Evolutionary conservation across 2,113 vertebrate genomes (phyloP).

Genomic region (Spermophilus dauricus): DNA sequence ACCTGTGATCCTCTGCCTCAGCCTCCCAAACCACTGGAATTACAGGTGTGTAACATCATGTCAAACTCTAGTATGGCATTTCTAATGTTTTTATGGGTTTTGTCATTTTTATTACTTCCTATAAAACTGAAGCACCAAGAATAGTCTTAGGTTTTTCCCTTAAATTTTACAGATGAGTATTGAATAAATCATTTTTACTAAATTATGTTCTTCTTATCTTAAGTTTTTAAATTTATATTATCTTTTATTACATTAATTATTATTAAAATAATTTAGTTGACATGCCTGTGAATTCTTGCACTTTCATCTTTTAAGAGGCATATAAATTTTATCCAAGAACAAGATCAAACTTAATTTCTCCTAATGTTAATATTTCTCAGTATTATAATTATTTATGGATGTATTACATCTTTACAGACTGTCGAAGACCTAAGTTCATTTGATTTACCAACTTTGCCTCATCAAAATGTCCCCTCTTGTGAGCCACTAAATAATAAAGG

Average conservation of each 20-base stretch:
- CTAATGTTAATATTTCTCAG: conserved; percentile 39
- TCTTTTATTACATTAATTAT: background rate
- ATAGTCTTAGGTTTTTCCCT: conserved; percentile 11
- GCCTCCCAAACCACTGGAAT: no score
- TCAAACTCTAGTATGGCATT: background rate
- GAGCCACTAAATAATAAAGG: conserved; percentile 58
- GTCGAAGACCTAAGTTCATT: conserved; percentile 53
- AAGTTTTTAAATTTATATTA: conserved; percentile 35
- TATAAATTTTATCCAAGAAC: conserved; percentile 33
- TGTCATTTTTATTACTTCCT: background rate
- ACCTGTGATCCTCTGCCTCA: no score
- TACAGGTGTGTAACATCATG: no score
- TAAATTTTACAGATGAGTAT: conserved; percentile 58
- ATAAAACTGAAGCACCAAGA: conserved; percentile 5
- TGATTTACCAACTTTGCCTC: conserved; percentile 54
- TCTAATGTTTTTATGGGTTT: background rate
- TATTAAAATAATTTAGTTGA: conserved; percentile 2
- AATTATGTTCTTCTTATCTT: background rate
- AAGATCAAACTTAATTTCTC: conserved; percentile 61
- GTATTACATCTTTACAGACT: conserved; percentile 76
- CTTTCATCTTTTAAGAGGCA: conserved; percentile 3
- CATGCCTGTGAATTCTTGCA: background rate
- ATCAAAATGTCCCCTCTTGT: conserved; percentile 34
- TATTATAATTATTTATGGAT: conserved; percentile 52
- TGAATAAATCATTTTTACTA: conserved; percentile 34